A percentile compares a stretch with the other conserved stretches of the same genome.
Evolutionary conservation across 92 coral and sea anemone genomes (phyloP).

Genomic region (Umimayanthus kanabou): DNA sequence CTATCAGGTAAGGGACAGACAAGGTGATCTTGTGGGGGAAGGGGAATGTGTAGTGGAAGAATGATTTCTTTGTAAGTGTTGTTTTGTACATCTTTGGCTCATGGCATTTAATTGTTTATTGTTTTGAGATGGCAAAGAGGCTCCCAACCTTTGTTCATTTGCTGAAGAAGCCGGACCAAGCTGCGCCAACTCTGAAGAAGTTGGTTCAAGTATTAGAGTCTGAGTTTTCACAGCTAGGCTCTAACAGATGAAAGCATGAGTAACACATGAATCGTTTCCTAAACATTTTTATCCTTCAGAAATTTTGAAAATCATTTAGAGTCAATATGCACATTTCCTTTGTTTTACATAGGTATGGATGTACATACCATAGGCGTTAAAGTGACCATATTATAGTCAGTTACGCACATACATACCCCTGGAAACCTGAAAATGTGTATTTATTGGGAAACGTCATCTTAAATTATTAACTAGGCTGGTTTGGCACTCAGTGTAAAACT

Average conservation of each 20-base stretch:
- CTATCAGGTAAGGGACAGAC: conserved; percentile 39
- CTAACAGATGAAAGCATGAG: conserved; percentile 41
- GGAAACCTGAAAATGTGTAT: no score
- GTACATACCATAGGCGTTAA: no score
- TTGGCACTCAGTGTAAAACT: no score
- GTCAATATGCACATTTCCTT: no score
- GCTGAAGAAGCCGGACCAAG: conserved; percentile 17
- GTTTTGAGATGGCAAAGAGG: conserved; percentile 18
- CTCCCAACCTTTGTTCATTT: conserved; percentile 20
- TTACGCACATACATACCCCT: no score
- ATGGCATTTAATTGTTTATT: background rate
- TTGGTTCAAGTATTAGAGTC: conserved; percentile 40
- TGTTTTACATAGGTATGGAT: no score
- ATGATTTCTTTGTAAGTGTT: conserved; percentile 16
- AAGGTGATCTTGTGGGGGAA: background rate
- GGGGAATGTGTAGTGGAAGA: conserved; percentile 11
- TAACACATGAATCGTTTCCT: no score
- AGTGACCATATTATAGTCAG: no score
- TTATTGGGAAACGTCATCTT: no score
- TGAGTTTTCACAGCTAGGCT: conserved; percentile 36
- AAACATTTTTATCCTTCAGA: no score
- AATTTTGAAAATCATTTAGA: no score
- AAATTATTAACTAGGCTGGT: no score
- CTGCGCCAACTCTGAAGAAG: conserved; percentile 30
- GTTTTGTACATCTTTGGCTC: conserved; percentile 10